These are phyloP conservation scores for Acanthochromis polyacanthus DNA, from an alignment of 2,113 vertebrate genomes.

Conservation along the genomic window DNA sequence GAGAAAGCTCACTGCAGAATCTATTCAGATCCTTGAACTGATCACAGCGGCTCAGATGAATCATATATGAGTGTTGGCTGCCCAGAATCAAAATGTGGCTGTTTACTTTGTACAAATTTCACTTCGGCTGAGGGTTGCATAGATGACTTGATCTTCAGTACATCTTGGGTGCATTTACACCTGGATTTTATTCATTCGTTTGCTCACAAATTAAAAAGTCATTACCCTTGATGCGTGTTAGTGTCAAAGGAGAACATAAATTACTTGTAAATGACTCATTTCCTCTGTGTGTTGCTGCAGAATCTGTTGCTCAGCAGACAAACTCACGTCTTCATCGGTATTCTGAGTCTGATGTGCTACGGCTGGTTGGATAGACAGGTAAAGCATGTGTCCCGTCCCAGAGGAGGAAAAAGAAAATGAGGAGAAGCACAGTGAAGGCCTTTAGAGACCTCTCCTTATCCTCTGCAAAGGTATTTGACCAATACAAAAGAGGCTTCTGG, in stretches of 20 bases:
- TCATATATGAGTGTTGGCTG: slow-evolving; percentile 8
- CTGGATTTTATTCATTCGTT: slow-evolving; percentile 30
- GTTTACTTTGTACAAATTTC: background rate
- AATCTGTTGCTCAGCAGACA: slow-evolving; percentile 11
- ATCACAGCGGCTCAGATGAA: slow-evolving; percentile 48
- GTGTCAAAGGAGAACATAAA: slow-evolving; percentile 35
- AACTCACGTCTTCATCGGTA: slow-evolving; percentile 44
- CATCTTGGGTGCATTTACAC: slow-evolving; percentile 10
- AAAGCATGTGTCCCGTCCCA: slow-evolving; percentile 16
- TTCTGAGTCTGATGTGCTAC: slow-evolving; percentile 29
- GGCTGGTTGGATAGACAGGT: slow-evolving; percentile 39
- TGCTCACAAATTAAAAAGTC: slow-evolving; percentile 34
- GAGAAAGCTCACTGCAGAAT: slow-evolving; percentile 22
- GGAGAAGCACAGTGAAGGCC: slow-evolving; percentile 11
- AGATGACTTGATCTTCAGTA: background rate
- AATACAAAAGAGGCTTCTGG: slow-evolving; percentile 31
- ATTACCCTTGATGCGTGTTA: slow-evolving; percentile 25
- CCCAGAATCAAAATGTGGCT: slow-evolving; percentile 19
- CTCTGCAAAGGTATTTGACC: slow-evolving; percentile 29
- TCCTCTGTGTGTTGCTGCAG: slow-evolving; percentile 23
- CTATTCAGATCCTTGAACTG: slow-evolving; percentile 30
- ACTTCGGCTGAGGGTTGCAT: background rate
- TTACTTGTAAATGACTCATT: slow-evolving; percentile 30
- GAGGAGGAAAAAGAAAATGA: slow-evolving; percentile 31
- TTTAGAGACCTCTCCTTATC: slow-evolving; percentile 39